Percentiles rank a stretch among this genome's conserved stretches.
Conservation (phyloP, 2,797 vertebrate genomes). For the Labeo calbasu region DNA sequence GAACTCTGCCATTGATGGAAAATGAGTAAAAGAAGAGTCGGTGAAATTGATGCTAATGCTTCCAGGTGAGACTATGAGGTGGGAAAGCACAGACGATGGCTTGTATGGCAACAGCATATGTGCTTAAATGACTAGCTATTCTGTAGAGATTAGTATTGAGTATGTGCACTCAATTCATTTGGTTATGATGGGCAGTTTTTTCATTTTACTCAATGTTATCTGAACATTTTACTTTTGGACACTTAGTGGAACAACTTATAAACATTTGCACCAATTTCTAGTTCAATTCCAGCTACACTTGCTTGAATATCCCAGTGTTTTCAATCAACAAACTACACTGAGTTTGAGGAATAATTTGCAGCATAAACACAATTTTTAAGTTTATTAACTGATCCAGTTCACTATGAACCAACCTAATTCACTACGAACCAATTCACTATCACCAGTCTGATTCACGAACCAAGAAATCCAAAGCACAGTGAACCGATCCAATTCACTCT, state of each 20-base stretch:
- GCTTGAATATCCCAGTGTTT: not conserved
- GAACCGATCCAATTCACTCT: not conserved
- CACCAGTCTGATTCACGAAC: not conserved
- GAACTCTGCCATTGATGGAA: conserved; percentile 17
- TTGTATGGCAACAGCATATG: not conserved
- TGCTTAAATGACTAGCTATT: not conserved
- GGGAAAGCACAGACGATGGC: not conserved
- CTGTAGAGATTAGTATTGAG: not conserved
- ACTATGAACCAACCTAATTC: not conserved
- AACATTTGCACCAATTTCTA: not conserved
- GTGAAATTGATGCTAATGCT: not conserved
- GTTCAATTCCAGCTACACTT: not conserved
- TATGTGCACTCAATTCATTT: not conserved
- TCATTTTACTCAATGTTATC: not conserved
- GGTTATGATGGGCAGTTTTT: not conserved
- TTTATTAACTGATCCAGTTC: not conserved
- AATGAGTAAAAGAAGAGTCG: not conserved
- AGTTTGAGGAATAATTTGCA: no score
- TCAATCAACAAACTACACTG: not conserved
- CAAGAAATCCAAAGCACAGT: not conserved
- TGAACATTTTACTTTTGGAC: not conserved
- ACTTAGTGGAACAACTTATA: not conserved
- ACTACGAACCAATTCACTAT: not conserved
- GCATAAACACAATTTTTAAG: no score
- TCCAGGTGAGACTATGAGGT: not conserved